Evolutionary conservation across 1,140 invertebrate genomes (phyloP).

Genomic region (Musca vetustissima): DNA sequence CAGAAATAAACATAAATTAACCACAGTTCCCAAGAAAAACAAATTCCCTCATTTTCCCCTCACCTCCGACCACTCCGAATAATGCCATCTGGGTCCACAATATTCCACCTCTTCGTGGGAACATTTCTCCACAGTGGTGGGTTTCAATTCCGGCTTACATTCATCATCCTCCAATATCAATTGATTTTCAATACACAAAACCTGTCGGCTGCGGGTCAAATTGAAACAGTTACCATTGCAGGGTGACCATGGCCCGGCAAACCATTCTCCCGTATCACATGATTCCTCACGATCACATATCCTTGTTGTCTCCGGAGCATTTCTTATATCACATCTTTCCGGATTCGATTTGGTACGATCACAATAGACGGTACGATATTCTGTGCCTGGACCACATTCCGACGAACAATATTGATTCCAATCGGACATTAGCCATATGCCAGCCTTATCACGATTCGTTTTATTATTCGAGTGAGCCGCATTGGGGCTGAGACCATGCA

Average conservation of each 20-base stretch:
- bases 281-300: slow-evolving; percentile 64
- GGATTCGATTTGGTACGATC: slow-evolving; percentile 55
- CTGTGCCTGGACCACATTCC: slow-evolving; percentile 41
- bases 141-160: slow-evolving; percentile 47
- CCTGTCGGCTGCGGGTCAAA: slow-evolving; percentile 54
- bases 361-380: slow-evolving; percentile 53
- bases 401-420: slow-evolving; percentile 53
- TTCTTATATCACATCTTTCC: slow-evolving; percentile 62
- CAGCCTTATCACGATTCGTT: slow-evolving; percentile 27
- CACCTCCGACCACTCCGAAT: slow-evolving; percentile 66
- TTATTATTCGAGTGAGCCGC: slow-evolving; percentile 32
- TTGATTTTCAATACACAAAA: slow-evolving; percentile 59
- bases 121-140: slow-evolving; percentile 47
- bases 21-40: slow-evolving; percentile 3
- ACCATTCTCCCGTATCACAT: slow-evolving; percentile 69
- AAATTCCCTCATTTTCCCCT: slow-evolving; percentile 12
- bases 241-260: slow-evolving; percentile 67
- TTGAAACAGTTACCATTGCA: slow-evolving; percentile 58
- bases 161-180: slow-evolving; percentile 53
- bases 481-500: slow-evolving; percentile 26
- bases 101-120: slow-evolving; percentile 56
- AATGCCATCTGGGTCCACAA: slow-evolving; percentile 64
- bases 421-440: slow-evolving; percentile 49
- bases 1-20: too few relatives aligned
- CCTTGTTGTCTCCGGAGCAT: slow-evolving; percentile 62